Base-by-base conservation (phyloP, 2,797 vertebrate genomes). In the Tarsius wallacei region DNA sequence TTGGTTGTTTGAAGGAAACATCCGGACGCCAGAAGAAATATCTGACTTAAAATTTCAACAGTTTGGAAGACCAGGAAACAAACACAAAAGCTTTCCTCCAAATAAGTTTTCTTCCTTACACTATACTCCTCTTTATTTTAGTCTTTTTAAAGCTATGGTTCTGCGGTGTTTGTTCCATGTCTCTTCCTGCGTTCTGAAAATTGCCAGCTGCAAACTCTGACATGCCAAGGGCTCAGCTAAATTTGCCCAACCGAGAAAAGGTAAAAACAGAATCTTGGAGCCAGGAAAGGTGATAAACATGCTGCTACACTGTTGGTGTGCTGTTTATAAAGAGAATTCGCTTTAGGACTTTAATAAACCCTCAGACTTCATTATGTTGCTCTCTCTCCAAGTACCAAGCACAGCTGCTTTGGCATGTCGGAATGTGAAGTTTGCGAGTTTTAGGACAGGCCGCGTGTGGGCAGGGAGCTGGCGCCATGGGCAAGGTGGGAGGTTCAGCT, bases 391-490 rank as follows among this genome's bases (percentile, higher is more conserved):
- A 91, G 64, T 53, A 91, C 74, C 96, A 95, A 94, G 90, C 77
- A 80, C 78, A 97, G 81, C 94, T 63, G 97, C 73, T 83, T 85
- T 49, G 85, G 95, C 97, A 97, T 91, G 96, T 87, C 98, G 63
- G 97, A 98, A 98, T 98, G 94, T 98, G 85, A 96, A 96, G 86
- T 91, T 94, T 94, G 96, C 84, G 97, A 97, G 97, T 97, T 97
- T 96, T 97, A 98, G 97, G 95, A 93, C 85, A 97, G 94, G 49
- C 74, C 94, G 63, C 94, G 78, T 94, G 94, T 98, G 95, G 97
- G 96, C 96, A 97, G 97, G 96, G 95, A 90, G 87, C 87, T 86
- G 89, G 90, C 94, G 94, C 28, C 49, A 5, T 49, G 66, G 91
- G 90, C 89, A 94, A 68, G 55, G 59, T 55, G 51, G 77, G 42